Evolutionary conservation across 2,797 vertebrate genomes (phyloP), one percentile per base, ranked within the genome.

Genomic region (Prunella strophiata): DNA sequence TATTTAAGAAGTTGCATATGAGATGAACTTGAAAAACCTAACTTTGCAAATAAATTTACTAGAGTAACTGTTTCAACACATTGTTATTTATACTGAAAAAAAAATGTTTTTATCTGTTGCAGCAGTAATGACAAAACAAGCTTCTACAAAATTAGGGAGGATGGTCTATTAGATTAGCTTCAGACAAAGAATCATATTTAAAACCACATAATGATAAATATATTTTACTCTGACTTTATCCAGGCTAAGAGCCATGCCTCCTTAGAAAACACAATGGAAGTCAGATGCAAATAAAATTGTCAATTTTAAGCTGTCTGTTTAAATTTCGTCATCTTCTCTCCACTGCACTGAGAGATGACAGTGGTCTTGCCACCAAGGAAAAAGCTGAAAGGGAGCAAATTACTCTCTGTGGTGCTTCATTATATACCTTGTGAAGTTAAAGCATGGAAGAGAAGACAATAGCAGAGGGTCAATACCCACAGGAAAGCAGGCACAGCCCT

Each of bases 361-460:
- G 13, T 52, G 42, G 52, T 68, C 70, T 89, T 90, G 38, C 47
- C 66, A 88, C 62, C 3, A 22, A 42, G 11, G 61, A 81, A 75
- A 63, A 91, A 63, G 57, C 1, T 65, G 54, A 86, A 86, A 78
- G 17, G 45, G 34, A 90, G 23, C 2, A 91, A 85, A 91, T 91
- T 68, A 26, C 15, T 50, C n/a, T 63, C 38, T 32, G 15, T 40
- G 16, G 25, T 73, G 22, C 48, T 84, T 67, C 42, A 71, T 45
- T 42, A 0, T 2, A 61, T 30, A 40, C 0, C 1, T 59, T 27
- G 6, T 23, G 43, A 68, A n/a, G 42, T 3, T 57, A 62, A 80
- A 89, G 52, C 42, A 61, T 3, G 29, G 71, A 79, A 51, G 7
- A 65, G 34, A 67, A 83, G 54, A 85, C 20, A 68, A 66, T 8